phyloP scores from a whole-genome alignment of 2,888 invertebrate species.

The Aleiodes leptofemur region DNA sequence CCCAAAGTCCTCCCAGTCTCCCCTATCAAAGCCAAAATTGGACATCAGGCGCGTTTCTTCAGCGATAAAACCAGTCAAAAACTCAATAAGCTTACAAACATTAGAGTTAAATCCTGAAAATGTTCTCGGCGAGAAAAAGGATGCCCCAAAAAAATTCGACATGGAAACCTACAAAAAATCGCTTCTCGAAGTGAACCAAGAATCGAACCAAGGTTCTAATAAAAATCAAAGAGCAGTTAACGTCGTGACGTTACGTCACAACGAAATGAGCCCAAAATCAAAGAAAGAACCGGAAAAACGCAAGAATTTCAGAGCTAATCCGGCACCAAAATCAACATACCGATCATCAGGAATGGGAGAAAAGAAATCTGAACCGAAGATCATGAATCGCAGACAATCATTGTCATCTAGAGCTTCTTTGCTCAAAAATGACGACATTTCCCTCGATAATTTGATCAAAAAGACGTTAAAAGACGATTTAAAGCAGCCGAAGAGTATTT shows the following conservation, averaged over 20 bases:
- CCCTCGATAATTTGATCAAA: slow-evolving; percentile 55
- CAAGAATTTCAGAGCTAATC: neutral
- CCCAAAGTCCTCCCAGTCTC: slow-evolving; percentile 14
- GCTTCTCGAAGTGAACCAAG: no score
- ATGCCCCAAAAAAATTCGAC: neutral
- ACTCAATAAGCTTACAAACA: neutral
- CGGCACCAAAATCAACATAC: slow-evolving; percentile 41
- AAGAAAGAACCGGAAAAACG: neutral
- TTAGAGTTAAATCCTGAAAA: neutral
- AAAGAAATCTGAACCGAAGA: slow-evolving; percentile 50
- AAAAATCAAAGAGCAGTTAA: neutral
- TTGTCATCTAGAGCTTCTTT: slow-evolving; percentile 21
- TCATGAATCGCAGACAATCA: slow-evolving; percentile 33
- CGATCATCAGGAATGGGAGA: neutral
- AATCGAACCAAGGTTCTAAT: neutral
- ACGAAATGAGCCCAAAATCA: neutral
- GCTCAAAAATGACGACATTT: slow-evolving; percentile 44
- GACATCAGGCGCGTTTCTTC: neutral
- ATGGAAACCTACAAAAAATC: neutral
- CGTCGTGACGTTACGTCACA: neutral
- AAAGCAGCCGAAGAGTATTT: slow-evolving; percentile 53
- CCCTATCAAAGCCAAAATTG: neutral
- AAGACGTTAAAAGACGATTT: slow-evolving; percentile 53
- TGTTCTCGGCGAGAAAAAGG: neutral
- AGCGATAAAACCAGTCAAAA: neutral